phyloP scores from a whole-genome alignment of 1,140 invertebrate species.

The Drosophila carrolli region DNA sequence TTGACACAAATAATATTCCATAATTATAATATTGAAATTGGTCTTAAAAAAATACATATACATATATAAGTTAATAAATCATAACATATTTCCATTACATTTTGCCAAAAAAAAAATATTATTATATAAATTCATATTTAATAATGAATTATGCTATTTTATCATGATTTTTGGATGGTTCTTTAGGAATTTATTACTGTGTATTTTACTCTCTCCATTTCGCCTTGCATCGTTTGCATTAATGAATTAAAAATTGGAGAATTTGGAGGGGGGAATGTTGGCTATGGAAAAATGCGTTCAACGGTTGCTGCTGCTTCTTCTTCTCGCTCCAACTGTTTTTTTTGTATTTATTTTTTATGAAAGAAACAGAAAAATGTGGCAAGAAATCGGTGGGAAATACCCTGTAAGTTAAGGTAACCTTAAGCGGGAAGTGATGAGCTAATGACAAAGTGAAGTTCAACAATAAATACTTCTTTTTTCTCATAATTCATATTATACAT shows the following conservation, averaged over 20 bases:
- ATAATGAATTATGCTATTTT: too few relatives aligned
- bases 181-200: background rate
- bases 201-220: background rate
- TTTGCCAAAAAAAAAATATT: too few relatives aligned
- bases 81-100: too few relatives aligned
- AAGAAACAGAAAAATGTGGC: conserved; percentile 57
- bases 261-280: conserved; percentile 14
- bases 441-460: background rate
- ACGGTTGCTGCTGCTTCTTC: conserved; percentile 34
- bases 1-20: too few relatives aligned
- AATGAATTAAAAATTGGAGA: conserved; percentile 56
- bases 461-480: too few relatives aligned
- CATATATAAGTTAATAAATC: too few relatives aligned
- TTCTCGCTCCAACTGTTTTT: conserved; percentile 20
- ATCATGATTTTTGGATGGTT: background rate
- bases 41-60: too few relatives aligned
- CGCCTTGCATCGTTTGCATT: conserved; percentile 42
- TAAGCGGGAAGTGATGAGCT: background rate
- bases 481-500: too few relatives aligned
- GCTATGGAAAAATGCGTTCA: conserved; percentile 56
- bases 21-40: too few relatives aligned
- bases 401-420: background rate
- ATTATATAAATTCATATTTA: too few relatives aligned
- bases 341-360: conserved; percentile 47
- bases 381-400: conserved; percentile 46